Base-by-base conservation (phyloP, 2,797 vertebrate species). In the Halcyon chelicuti region DNA sequence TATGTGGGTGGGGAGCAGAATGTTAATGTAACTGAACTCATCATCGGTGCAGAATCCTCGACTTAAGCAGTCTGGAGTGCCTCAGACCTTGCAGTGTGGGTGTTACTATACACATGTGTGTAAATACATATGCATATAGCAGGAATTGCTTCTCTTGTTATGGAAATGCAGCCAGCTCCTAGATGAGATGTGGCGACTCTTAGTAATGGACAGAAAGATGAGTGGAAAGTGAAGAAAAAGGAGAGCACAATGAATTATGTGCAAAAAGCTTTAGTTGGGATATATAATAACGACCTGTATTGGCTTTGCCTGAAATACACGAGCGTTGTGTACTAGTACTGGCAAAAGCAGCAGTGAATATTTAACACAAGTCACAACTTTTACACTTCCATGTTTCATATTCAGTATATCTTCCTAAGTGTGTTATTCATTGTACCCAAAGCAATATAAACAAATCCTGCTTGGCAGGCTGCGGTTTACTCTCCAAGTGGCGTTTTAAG, bases 401-500 rank as follows among this genome's bases (percentile, higher is more conserved):
- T 95, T 96, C 94, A 84, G 5, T 94, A 93, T 94, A 95, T 96
- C 94, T 97, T 95, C 96, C 70, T 40, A 75, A 96, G 95, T 96
- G 91, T 79, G 90, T 95, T 97, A 90, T 96, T 96, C 91, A 88
- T 97, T 31, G 55, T 91, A 63, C 86, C 85, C 63, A 77, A 96
- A 94, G 94, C 71, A 90, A 94, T 84, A 96, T 95, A 96, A 97
- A 97, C 95, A 94, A 95, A 95, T 66, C 70, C 88, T 93, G 94
- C 82, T 95, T 90, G 93, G 88, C 82, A 87, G 88, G 83, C 94
- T 95, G 94, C 95, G 94, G 82, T 93, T 96, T 96, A 95, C 90
- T 96, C 74, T 95, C 95, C 84, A 93, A 96, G 96, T 92, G 95
- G 95, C 80, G 77, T 93, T 96, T 96, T 97, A 95, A 95, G 91